Evolutionary conservation across 2,797 vertebrate species (phyloP).

Genomic region (Acanthurus lineatus): DNA sequence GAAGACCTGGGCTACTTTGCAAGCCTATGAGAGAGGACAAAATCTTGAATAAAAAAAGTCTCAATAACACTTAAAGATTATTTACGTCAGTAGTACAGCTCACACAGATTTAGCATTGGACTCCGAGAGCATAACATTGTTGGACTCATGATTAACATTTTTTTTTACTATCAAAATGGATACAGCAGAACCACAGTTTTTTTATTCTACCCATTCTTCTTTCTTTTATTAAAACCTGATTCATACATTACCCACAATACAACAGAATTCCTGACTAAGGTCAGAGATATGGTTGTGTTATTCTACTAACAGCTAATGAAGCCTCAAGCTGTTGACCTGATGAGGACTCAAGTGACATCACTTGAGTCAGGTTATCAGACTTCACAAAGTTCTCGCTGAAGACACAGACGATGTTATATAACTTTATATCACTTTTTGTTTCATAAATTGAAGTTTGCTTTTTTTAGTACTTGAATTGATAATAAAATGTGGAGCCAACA

Average conservation of each 20-base stretch:
- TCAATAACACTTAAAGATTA: conserved; percentile 10
- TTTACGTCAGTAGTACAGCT: not conserved
- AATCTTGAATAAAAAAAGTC: conserved; percentile 1
- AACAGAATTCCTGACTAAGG: not conserved
- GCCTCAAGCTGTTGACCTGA: not conserved
- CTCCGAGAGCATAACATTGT: not conserved
- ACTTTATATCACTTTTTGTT: not conserved
- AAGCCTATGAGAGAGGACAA: not conserved
- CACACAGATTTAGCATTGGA: no score
- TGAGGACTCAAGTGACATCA: not conserved
- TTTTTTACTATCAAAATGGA: no score
- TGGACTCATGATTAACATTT: not conserved
- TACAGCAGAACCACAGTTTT: not conserved
- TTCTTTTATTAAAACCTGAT: not conserved
- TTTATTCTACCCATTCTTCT: not conserved
- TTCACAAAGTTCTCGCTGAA: not conserved
- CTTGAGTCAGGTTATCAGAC: not conserved
- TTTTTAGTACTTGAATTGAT: no score
- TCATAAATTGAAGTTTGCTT: no score
- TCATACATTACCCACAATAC: not conserved
- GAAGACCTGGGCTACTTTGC: not conserved
- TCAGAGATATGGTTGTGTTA: not conserved
- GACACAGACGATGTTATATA: no score
- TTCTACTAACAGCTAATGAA: not conserved
- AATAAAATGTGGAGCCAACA: not conserved